Percentiles rank a stretch among this genome's conserved stretches.
These are phyloP conservation scores for Hipposideros larvatus DNA, from an alignment of 2,797 vertebrate genomes.

Conservation along the genomic window DNA sequence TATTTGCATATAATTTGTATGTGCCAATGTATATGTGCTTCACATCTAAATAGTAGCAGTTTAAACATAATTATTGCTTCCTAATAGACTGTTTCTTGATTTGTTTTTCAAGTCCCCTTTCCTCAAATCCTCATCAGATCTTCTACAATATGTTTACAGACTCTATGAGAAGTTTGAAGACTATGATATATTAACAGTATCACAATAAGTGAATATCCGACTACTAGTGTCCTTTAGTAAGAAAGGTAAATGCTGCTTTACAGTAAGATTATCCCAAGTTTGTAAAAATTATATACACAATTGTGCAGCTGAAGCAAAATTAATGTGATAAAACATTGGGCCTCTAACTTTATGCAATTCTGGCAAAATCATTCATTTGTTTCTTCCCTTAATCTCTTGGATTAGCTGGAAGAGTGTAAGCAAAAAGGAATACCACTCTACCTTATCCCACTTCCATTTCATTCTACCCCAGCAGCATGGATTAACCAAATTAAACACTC, in stretches of 20 bases:
- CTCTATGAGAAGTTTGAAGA: background rate
- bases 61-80: conserved; percentile 45
- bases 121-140: background rate
- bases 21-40: background rate
- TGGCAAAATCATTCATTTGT: background rate
- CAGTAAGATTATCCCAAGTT: background rate
- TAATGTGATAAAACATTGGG: background rate
- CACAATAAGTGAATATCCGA: background rate
- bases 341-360: background rate
- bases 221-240: background rate
- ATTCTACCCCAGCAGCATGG: background rate
- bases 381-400: background rate
- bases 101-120: background rate
- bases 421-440: background rate
- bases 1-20: background rate
- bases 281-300: background rate
- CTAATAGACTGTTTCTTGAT: background rate
- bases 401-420: conserved; percentile 1
- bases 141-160: background rate
- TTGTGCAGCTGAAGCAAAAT: conserved; percentile 40
- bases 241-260: background rate
- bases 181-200: background rate
- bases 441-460: background rate
- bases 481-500: conserved; percentile 7
- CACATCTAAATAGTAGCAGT: background rate